phyloP scores from a whole-genome alignment of 2,888 invertebrate genomes.

The Rhabditoides inermis region DNA sequence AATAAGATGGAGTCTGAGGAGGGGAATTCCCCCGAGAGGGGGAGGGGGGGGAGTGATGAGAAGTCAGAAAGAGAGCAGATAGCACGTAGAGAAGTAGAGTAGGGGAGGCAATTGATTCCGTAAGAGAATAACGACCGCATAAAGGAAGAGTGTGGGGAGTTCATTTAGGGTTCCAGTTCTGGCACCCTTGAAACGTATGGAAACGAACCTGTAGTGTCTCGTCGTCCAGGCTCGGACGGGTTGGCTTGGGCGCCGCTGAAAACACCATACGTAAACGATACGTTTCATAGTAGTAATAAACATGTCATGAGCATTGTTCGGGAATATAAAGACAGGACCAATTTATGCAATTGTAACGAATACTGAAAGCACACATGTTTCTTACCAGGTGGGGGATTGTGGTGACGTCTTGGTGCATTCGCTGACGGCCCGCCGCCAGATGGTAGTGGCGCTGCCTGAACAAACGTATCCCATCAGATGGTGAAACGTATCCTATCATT shows the following conservation, averaged over 20 bases:
- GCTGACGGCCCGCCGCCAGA: constrained; percentile 47
- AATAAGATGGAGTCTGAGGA: too few species aligned
- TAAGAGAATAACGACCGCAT: background rate
- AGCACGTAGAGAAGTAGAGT: too few species aligned
- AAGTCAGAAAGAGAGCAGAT: too few species aligned
- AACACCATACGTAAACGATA: too few species aligned
- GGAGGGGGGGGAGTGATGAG: too few species aligned
- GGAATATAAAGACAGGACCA: background rate
- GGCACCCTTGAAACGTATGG: background rate
- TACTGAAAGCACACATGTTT: too few species aligned
- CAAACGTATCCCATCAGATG: too few species aligned
- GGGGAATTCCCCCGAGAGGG: too few species aligned
- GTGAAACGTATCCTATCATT: too few species aligned
- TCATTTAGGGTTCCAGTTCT: background rate
- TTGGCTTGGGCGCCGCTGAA: constrained; percentile 29
- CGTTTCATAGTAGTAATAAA: background rate
- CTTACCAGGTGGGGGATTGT: constrained; percentile 35
- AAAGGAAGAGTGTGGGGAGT: background rate
- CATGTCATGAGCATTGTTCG: background rate
- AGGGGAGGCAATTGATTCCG: too few species aligned
- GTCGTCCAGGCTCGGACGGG: constrained; percentile 49
- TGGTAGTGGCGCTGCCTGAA: constrained; percentile 43
- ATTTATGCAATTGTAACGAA: too few species aligned
- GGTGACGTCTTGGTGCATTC: constrained; percentile 46
- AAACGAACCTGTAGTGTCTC: constrained; percentile 34